phyloP scores from a whole-genome alignment of 1,140 invertebrate species.

The Bombus cullumanus region DNA sequence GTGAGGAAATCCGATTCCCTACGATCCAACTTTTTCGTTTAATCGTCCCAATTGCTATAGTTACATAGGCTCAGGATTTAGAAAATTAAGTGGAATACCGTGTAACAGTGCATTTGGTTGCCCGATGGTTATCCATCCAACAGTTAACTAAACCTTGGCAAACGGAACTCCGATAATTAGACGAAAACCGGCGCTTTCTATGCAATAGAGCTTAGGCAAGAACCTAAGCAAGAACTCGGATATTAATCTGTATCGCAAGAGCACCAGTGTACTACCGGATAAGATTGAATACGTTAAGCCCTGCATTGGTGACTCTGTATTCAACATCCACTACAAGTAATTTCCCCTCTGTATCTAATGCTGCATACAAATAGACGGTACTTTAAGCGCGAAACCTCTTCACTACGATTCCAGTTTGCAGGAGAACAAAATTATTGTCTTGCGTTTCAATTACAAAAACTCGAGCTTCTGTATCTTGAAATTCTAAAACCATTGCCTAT shows the following conservation, averaged over 20 bases:
- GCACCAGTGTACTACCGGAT: background rate
- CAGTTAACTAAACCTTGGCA: background rate
- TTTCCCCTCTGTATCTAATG: background rate
- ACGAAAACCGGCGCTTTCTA: slow-evolving; percentile 18
- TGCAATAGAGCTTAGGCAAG: slow-evolving; percentile 7
- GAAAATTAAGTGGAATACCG: background rate
- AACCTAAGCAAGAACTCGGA: background rate
- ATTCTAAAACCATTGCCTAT: background rate
- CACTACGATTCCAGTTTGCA: too few species aligned
- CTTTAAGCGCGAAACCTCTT: background rate
- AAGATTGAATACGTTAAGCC: background rate
- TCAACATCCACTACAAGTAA: background rate
- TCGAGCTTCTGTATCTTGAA: background rate
- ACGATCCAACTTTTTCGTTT: background rate
- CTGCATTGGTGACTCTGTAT: background rate
- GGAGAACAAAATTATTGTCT: background rate
- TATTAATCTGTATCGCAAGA: slow-evolving; percentile 2
- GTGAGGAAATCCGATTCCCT: background rate
- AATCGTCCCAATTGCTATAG: background rate
- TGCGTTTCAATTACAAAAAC: background rate
- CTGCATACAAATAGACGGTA: background rate
- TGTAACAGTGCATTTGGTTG: background rate
- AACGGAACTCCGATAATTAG: slow-evolving; percentile 16
- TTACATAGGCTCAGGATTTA: background rate
- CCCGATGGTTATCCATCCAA: background rate